A percentile compares a stretch with the other conserved stretches of the same genome.
Conservation (phyloP, 2,888 invertebrate genomes). For the Drosophila gaucha region DNA sequence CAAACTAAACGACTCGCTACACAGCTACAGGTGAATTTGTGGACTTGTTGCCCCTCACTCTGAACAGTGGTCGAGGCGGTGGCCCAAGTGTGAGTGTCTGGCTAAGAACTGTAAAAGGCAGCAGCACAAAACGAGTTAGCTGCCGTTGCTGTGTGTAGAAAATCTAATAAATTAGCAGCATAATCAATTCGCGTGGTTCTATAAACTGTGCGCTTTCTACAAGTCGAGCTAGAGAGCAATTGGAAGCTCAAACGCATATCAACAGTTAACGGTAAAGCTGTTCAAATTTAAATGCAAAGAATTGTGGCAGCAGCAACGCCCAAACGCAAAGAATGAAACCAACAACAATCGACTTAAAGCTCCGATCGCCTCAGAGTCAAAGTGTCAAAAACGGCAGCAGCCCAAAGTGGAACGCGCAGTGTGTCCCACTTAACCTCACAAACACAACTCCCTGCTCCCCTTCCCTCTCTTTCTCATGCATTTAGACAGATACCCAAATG, state of each 20-base stretch:
- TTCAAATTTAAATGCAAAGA: constrained; percentile 30
- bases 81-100: constrained; percentile 51
- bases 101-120: constrained; percentile 61
- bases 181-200: constrained; percentile 69
- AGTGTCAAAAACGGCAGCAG: constrained; percentile 52
- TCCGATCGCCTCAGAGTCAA: constrained; percentile 28
- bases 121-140: constrained; percentile 48
- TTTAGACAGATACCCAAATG: neutral
- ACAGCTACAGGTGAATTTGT: constrained; percentile 75
- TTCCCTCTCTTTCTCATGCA: neutral
- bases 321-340: constrained; percentile 10
- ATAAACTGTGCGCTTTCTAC: constrained; percentile 24
- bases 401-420: constrained; percentile 63
- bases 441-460: constrained; percentile 3
- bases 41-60: constrained; percentile 63
- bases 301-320: constrained; percentile 41
- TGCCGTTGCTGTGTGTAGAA: constrained; percentile 43
- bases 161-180: constrained; percentile 71
- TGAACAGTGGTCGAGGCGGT: constrained; percentile 52
- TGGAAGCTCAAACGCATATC: constrained; percentile 30
- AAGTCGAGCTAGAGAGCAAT: neutral
- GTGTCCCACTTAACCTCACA: constrained; percentile 67
- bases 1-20: constrained; percentile 63
- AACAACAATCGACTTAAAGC: constrained; percentile 30
- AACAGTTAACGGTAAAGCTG: constrained; percentile 51